Evolutionary conservation across 2,888 invertebrate species (phyloP).

Genomic region (Rhopalosiphum nymphaeae): DNA sequence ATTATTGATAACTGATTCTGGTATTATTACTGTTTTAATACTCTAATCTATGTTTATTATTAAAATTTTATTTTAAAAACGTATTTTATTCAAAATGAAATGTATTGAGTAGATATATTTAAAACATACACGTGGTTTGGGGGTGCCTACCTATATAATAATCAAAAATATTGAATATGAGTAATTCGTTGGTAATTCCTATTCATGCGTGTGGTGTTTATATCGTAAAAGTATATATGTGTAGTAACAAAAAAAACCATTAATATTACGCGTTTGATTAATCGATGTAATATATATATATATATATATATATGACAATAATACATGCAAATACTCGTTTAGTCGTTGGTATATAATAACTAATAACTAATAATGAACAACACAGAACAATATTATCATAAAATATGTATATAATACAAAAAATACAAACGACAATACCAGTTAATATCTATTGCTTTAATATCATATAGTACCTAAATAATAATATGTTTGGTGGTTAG

Average conservation of each 20-base stretch:
- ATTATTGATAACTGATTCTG: neutral
- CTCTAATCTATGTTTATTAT: neutral
- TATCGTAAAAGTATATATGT: neutral
- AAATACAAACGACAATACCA: neutral
- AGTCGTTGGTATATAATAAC: neutral
- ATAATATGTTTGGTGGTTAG: neutral
- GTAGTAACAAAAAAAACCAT: neutral
- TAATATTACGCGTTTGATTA: neutral
- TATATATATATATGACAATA: neutral
- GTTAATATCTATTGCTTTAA: neutral
- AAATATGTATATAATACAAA: neutral
- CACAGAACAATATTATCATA: neutral
- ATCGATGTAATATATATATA: neutral
- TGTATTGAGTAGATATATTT: neutral
- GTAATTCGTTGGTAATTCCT: neutral
- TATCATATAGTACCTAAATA: neutral
- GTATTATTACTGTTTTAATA: neutral
- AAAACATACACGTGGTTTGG: neutral
- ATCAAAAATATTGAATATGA: neutral
- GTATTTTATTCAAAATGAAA: neutral
- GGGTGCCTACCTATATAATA: neutral
- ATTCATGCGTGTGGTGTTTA: neutral
- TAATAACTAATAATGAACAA: neutral
- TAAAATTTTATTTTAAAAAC: neutral
- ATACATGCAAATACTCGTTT: neutral